Base-by-base conservation (phyloP, 92 coral and sea anemone species). In the Epizoanthus stellaris region DNA sequence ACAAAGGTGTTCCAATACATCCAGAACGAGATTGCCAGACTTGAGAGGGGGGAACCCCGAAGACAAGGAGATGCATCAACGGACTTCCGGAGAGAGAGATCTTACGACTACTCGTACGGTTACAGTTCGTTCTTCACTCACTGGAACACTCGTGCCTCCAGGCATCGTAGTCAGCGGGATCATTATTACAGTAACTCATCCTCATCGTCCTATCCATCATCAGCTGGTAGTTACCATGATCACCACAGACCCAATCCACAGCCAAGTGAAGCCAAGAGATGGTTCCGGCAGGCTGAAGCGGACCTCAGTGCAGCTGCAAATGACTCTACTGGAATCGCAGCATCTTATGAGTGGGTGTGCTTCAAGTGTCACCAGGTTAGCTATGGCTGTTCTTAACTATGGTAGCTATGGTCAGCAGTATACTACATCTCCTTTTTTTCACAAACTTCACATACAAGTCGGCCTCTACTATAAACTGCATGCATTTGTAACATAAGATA, bases 341-440 rank as follows among this genome's bases (percentile, higher is more conserved):
- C 82, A 25, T 77, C 86, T 25, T 79, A 82, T 62, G 96, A 93
- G 84, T 93, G 96, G 96, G 94, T 80, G 8, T 93, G 96, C 74
- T 93, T 93, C 63, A 93, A 93, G 47, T 87, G 94, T 57, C 96
- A 93, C 88, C 96, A 93, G 96, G 96, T 93, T 53, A 74, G 75
- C 71, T 43, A 40, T 20, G 7, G 57, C 25, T 20, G 38, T 43
- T 61, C 23, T 43, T 38, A 14, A 38, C 0, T 17, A 14, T 21
- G 0, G 47, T 61, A 60, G 43, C 13, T 9, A n/a, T 30, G 36
- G 36, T 30, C 36, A 30, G 36, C 36, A 1, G 36, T 30, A 30
- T 30, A 30, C 36, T 30, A 30, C 36, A 30, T 30, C 36, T 30
- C 36, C 36, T 30, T 2, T 30, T 30, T 30, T 30, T 30, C 36